Conservation (phyloP, 2,113 vertebrate genomes). For the Okapia johnstoni region DNA sequence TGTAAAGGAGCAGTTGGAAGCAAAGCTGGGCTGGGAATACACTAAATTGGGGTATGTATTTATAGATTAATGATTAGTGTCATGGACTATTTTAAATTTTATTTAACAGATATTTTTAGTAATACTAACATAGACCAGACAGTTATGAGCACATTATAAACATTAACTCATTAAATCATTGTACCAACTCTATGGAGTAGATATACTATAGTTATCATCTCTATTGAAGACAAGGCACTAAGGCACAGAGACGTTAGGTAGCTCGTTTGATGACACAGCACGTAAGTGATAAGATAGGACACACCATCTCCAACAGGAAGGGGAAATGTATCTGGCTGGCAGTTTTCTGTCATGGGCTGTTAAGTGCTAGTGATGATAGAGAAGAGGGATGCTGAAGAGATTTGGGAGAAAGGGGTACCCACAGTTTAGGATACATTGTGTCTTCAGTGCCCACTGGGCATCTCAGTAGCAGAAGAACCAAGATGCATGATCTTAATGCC, state of each 20-base stretch:
- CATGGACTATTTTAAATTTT: not conserved
- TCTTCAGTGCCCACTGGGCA: fast-evolving
- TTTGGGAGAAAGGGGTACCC: not conserved
- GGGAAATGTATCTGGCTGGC: not conserved
- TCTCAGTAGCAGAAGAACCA: not conserved
- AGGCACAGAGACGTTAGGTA: not conserved
- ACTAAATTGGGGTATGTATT: not conserved
- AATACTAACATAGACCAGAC: not conserved
- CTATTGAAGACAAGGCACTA: not conserved
- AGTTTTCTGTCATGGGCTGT: not conserved
- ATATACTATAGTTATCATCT: not conserved
- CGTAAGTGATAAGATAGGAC: not conserved
- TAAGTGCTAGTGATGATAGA: not conserved
- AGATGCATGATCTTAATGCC: not conserved
- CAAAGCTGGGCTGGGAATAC: not conserved
- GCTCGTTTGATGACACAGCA: not conserved
- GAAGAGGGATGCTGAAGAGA: not conserved
- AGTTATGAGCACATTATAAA: not conserved
- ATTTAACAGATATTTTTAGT: not conserved
- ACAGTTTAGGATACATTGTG: not conserved
- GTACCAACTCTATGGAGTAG: not conserved
- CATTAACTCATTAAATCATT: not conserved
- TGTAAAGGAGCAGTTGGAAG: not conserved
- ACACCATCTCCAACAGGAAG: not conserved
- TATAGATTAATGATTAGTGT: not conserved